Evolutionary conservation across 2,797 vertebrate genomes (phyloP).

Genomic region (Pseudochromis fuscus): DNA sequence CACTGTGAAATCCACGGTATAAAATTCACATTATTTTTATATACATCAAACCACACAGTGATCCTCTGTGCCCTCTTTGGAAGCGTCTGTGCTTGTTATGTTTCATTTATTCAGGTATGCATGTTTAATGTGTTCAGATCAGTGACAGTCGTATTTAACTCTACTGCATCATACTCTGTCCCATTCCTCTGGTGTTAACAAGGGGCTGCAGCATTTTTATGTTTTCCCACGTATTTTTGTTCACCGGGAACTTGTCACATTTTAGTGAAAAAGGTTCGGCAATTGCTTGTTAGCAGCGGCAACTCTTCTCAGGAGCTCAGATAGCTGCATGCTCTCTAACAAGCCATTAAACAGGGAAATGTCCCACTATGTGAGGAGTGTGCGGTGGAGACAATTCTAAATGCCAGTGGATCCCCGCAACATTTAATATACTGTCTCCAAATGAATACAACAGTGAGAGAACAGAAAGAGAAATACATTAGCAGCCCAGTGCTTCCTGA

Average conservation of each 20-base stretch:
- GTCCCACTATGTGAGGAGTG: conserved; percentile 16
- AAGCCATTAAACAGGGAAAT: conserved; percentile 59
- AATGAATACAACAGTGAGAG: conserved; percentile 23
- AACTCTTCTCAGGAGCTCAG: conserved; percentile 13
- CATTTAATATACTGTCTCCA: conserved; percentile 13
- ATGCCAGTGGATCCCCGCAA: conserved; percentile 19
- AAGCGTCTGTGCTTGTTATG: neutral
- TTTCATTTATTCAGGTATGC: neutral
- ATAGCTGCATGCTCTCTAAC: conserved; percentile 54
- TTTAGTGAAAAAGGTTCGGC: conserved; percentile 39
- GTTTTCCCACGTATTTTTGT: conserved; percentile 33
- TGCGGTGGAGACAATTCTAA: conserved; percentile 32
- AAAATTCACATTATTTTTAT: neutral
- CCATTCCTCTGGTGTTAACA: conserved; percentile 8
- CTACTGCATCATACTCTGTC: neutral
- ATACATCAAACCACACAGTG: neutral
- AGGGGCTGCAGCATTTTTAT: conserved; percentile 22
- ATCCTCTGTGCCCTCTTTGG: neutral
- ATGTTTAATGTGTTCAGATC: neutral
- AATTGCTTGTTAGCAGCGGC: conserved; percentile 59
- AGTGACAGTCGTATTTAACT: neutral
- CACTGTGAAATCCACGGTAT: neutral
- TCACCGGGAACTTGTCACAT: conserved; percentile 45
- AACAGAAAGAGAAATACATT: neutral
- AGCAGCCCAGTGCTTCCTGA: too few relatives aligned